Evolutionary conservation across 2,888 invertebrate genomes (phyloP).

Genomic region (Drosophila anceps): DNA sequence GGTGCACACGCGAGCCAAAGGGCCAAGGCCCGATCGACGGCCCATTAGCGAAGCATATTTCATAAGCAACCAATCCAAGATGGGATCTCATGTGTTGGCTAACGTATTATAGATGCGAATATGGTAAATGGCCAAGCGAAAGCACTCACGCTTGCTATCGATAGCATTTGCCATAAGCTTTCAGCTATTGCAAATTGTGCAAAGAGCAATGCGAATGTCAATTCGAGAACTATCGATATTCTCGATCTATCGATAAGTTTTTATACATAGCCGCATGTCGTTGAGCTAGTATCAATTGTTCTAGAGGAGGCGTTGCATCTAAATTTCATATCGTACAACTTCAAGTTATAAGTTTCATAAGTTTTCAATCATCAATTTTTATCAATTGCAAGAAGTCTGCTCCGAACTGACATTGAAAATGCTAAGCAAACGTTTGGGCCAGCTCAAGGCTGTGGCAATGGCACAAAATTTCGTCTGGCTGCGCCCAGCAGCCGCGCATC

Average conservation of each 20-base stretch:
- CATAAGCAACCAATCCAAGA: background rate
- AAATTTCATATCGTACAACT: conserved; percentile 14
- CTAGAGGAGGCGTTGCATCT: conserved; percentile 6
- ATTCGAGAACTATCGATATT: background rate
- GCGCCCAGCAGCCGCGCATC: background rate
- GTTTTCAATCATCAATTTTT: background rate
- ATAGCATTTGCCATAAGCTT: background rate
- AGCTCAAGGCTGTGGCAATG: conserved; percentile 8
- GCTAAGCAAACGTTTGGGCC: conserved; percentile 35
- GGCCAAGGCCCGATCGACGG: background rate
- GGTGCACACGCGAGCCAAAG: background rate
- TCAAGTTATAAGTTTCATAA: background rate
- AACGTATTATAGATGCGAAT: background rate
- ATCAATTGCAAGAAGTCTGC: conserved; percentile 9
- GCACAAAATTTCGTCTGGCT: background rate
- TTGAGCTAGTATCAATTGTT: background rate
- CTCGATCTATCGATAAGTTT: too few species aligned
- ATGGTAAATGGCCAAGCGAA: too few species aligned
- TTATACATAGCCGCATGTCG: background rate
- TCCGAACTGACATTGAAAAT: conserved; percentile 10
- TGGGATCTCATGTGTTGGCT: background rate
- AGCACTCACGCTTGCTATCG: background rate
- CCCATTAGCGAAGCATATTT: conserved; percentile 13
- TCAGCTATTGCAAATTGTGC: too few species aligned
- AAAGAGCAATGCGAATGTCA: too few species aligned